Evolutionary conservation across 1,140 invertebrate genomes (phyloP).

Genomic region (Frieseomelitta varia): DNA sequence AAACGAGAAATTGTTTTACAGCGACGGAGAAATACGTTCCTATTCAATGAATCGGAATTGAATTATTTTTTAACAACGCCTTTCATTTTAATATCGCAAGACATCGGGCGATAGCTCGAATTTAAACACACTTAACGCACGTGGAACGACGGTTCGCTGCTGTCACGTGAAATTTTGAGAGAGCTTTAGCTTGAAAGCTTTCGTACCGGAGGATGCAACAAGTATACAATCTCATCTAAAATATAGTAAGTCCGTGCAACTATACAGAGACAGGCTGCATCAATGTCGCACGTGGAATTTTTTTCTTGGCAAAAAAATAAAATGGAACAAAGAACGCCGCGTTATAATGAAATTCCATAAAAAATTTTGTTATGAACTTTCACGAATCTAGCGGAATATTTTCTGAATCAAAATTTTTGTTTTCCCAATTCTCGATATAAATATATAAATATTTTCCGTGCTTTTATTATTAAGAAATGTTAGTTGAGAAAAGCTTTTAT

Average conservation of each 20-base stretch:
- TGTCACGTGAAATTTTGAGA: slow-evolving; percentile 17
- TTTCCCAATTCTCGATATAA: background rate
- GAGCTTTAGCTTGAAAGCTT: slow-evolving; percentile 13
- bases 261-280: background rate
- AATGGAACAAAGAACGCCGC: background rate
- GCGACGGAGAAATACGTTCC: background rate
- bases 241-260: background rate
- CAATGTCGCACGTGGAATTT: background rate
- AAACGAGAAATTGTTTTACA: background rate
- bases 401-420: background rate
- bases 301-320: background rate
- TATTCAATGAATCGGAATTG: background rate
- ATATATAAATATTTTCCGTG: too few relatives aligned
- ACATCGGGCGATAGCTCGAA: background rate
- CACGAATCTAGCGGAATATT: background rate
- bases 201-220: slow-evolving; percentile 12
- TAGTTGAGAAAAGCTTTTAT: background rate
- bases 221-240: slow-evolving; percentile 24
- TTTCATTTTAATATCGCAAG: background rate
- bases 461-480: background rate
- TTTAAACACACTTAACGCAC: slow-evolving; percentile 15
- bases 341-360: background rate
- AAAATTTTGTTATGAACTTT: background rate
- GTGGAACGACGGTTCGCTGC: background rate
- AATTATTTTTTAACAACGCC: background rate